Conservation (phyloP, 2,797 vertebrate species). For the Anguilla obscura region DNA sequence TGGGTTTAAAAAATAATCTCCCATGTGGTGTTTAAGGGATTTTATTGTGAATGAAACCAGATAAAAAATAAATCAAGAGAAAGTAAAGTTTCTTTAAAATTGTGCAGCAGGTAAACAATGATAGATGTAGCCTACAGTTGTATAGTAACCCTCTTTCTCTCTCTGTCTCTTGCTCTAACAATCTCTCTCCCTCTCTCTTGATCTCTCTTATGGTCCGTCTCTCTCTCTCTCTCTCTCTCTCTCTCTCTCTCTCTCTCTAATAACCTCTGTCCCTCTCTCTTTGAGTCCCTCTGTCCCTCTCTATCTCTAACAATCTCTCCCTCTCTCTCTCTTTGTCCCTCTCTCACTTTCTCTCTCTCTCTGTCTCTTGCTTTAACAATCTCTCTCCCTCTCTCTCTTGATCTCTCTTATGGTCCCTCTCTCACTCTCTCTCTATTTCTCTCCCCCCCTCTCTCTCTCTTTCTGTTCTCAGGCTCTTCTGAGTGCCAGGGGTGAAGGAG, state of each 20-base stretch:
- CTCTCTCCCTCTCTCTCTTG: too few species aligned
- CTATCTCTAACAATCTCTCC: too few species aligned
- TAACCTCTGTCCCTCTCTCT: too few species aligned
- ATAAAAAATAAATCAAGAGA: not conserved
- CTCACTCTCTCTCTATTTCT: not conserved
- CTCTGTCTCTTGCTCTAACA: too few species aligned
- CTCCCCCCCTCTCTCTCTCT: conserved; percentile 22
- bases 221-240: too few species aligned
- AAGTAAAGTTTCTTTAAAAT: not conserved
- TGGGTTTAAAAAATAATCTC: not conserved
- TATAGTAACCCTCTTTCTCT: not conserved
- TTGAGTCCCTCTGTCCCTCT: too few species aligned
- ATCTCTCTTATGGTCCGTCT: not conserved
- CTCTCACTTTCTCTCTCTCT: too few species aligned
- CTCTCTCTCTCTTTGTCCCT: too few species aligned
- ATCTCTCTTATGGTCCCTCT: not conserved
- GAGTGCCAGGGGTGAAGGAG: conserved; percentile 59
- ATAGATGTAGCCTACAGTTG: not conserved
- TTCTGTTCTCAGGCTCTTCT: conserved; percentile 66
- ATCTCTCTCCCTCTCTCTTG: too few species aligned
- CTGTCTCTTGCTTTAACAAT: too few species aligned
- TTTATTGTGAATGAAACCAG: not conserved
- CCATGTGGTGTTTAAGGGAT: not conserved
- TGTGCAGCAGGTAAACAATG: not conserved
- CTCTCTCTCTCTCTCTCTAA: too few species aligned